Evolutionary conservation across 2,113 vertebrate genomes (phyloP).

Genomic region (Alces alces): DNA sequence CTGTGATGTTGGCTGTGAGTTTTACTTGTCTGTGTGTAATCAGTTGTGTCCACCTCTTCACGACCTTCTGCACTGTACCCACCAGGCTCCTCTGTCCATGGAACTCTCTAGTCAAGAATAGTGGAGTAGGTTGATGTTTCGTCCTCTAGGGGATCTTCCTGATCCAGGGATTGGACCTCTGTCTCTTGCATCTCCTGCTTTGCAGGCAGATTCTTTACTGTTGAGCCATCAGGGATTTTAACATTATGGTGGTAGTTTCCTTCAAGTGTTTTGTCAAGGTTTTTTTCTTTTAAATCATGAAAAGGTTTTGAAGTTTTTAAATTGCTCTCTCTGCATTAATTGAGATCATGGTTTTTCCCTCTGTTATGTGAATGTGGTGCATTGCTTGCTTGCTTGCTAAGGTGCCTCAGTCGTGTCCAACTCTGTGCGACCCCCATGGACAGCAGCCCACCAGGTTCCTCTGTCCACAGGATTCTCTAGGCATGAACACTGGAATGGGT

Average conservation of each 20-base stretch:
- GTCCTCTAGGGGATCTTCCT: neutral
- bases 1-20: neutral
- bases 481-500: neutral
- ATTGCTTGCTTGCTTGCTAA: neutral
- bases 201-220: neutral
- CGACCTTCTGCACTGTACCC: neutral
- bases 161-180: neutral
- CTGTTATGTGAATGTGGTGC: neutral
- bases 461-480: neutral
- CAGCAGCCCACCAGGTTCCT: neutral
- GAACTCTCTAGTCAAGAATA: neutral
- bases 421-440: neutral
- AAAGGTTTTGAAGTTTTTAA: neutral
- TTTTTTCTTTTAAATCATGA: accelerated
- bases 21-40: neutral
- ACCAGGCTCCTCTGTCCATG: neutral
- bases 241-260: neutral
- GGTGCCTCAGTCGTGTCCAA: accelerated
- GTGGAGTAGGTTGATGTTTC: neutral
- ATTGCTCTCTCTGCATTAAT: neutral
- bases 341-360: neutral
- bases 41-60: neutral
- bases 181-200: neutral
- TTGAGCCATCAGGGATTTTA: neutral
- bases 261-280: neutral